Percentiles rank a stretch among this genome's conserved stretches.
These are phyloP conservation scores for Thaleichthys pacificus DNA, from an alignment of 2,797 vertebrate species.

Conservation along the genomic window DNA sequence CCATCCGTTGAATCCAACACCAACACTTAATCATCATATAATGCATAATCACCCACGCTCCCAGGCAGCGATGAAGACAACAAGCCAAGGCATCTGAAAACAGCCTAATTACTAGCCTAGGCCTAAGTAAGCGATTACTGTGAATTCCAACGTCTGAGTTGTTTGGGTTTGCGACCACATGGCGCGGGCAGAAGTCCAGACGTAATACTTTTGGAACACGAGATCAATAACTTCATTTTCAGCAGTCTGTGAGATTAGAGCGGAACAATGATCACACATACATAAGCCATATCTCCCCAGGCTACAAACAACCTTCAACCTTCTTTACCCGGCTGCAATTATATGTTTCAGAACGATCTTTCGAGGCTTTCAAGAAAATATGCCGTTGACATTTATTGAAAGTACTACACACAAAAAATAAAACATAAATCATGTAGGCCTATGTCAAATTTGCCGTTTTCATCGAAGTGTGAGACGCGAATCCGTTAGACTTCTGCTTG, in stretches of 20 bases:
- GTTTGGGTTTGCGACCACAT: conserved; percentile 5
- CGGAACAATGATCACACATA: conserved; percentile 51
- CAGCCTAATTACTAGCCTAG: conserved; percentile 21
- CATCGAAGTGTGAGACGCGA: too few relatives aligned
- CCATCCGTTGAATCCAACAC: conserved; percentile 20
- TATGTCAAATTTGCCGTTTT: background rate
- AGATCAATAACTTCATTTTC: conserved; percentile 72
- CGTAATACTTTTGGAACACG: conserved; percentile 12
- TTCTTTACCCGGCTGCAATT: background rate
- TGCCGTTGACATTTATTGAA: too few relatives aligned
- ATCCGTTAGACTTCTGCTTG: background rate
- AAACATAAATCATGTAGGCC: too few relatives aligned
- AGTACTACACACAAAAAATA: too few relatives aligned
- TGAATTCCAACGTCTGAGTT: conserved; percentile 23
- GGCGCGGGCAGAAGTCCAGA: background rate
- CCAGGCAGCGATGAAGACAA: conserved; percentile 26
- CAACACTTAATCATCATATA: conserved; percentile 22
- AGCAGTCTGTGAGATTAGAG: conserved; percentile 66
- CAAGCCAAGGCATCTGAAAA: conserved; percentile 27
- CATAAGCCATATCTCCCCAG: background rate
- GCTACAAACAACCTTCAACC: background rate
- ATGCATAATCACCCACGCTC: conserved; percentile 19
- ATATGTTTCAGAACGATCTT: too few relatives aligned
- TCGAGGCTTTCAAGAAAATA: too few relatives aligned
- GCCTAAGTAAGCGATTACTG: conserved; percentile 34